These are phyloP conservation scores for Ormia ochracea DNA, from an alignment of 2,888 invertebrate species.

Conservation along the genomic window DNA sequence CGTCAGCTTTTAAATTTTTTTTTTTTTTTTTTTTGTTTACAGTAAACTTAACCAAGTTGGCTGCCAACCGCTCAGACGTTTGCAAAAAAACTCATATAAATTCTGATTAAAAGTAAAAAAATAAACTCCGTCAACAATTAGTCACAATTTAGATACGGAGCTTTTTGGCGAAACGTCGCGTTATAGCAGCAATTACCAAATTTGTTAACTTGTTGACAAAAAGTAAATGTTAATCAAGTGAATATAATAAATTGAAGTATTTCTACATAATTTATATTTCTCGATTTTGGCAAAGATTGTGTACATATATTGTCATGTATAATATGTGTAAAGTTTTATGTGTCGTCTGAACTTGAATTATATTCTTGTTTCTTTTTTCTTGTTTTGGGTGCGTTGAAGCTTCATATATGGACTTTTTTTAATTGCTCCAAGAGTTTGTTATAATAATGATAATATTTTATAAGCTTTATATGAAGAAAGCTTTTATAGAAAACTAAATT, in stretches of 20 bases:
- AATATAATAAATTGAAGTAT: not conserved
- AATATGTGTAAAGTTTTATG: too few species aligned
- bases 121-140: slow-evolving; percentile 22
- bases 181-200: slow-evolving; percentile 29
- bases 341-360: too few species aligned
- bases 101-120: not conserved
- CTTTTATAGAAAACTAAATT: too few species aligned
- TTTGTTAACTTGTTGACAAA: slow-evolving; percentile 42
- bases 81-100: not conserved
- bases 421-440: too few species aligned
- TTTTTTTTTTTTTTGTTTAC: slow-evolving; percentile 6
- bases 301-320: too few species aligned
- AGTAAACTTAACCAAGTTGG: slow-evolving; percentile 6
- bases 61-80: slow-evolving; percentile 11
- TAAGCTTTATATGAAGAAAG: too few species aligned
- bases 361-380: too few species aligned
- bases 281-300: too few species aligned
- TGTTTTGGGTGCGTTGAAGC: too few species aligned
- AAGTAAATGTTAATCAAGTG: slow-evolving; percentile 38
- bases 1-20: not conserved
- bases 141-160: slow-evolving; percentile 31
- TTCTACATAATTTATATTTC: not conserved
- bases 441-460: too few species aligned
- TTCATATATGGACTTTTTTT: too few species aligned
- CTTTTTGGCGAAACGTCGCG: not conserved